These are phyloP conservation scores for Andrena bucephala DNA, from an alignment of 2,888 invertebrate species.

Conservation along the genomic window DNA sequence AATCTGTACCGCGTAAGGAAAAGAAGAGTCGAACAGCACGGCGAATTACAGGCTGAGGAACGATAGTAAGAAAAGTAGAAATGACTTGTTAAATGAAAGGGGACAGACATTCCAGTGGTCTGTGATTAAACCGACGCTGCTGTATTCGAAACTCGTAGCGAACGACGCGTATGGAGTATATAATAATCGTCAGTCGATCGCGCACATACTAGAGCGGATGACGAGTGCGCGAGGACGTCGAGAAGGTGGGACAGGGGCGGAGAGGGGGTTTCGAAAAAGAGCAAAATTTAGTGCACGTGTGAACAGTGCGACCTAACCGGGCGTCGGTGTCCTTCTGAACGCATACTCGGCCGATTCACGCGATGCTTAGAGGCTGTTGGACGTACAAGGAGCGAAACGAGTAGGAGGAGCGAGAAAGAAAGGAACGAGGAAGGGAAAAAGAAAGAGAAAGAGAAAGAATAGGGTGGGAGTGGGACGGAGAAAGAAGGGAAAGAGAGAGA, in stretches of 20 bases:
- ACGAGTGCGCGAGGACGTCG: background rate
- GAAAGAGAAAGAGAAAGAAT: constrained; percentile 35
- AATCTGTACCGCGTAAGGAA: too few species aligned
- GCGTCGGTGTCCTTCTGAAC: constrained; percentile 65
- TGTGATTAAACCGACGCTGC: constrained; percentile 74
- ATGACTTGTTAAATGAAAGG: background rate
- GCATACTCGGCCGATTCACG: constrained; percentile 48
- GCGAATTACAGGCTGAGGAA: too few species aligned
- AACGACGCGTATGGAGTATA: constrained; percentile 77
- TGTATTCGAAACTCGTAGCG: constrained; percentile 59
- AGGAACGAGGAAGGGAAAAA: constrained; percentile 42
- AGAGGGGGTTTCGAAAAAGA: constrained; percentile 60
- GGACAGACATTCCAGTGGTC: constrained; percentile 51
- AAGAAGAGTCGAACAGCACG: too few species aligned
- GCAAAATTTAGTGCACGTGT: constrained; percentile 80
- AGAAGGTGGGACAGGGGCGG: constrained; percentile 22
- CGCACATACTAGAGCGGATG: constrained; percentile 40
- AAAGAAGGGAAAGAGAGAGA: constrained; percentile 36
- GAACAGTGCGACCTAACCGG: constrained; percentile 79
- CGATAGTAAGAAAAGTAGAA: too few species aligned
- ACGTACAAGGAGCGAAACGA: constrained; percentile 50
- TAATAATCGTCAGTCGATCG: constrained; percentile 74
- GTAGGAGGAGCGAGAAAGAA: constrained; percentile 21
- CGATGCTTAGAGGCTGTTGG: constrained; percentile 52
- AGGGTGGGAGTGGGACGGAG: constrained; percentile 1